Conservation (phyloP, 2,797 vertebrate genomes). For the Neosilurus mollespiculum region DNA sequence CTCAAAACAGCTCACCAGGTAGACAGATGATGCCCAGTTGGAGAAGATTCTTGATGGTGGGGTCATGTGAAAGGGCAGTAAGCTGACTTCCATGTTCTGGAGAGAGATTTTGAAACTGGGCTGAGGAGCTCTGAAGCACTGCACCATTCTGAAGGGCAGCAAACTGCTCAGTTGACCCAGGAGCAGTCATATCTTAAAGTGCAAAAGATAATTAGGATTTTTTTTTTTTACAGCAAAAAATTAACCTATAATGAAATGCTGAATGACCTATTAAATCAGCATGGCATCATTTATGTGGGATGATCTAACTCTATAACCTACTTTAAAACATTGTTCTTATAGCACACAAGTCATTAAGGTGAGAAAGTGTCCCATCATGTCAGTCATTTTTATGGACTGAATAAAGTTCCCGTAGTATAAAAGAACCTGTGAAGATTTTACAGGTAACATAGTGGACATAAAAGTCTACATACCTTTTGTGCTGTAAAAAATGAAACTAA, state of each 20-base stretch:
- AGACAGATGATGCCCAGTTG: constrained; percentile 80
- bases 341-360: neutral
- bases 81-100: constrained; percentile 38
- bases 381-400: neutral
- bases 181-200: constrained; percentile 46
- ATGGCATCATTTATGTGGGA: neutral
- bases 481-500: no score
- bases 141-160: constrained; percentile 50
- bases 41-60: constrained; percentile 69
- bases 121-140: constrained; percentile 47
- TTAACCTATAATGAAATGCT: neutral
- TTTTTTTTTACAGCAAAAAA: neutral
- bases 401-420: no score
- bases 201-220: neutral
- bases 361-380: neutral
- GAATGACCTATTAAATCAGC: neutral
- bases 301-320: neutral
- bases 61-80: constrained; percentile 55
- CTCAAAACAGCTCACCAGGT: constrained; percentile 75
- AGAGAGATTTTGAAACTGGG: constrained; percentile 40
- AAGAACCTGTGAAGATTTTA: no score
- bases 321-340: neutral
- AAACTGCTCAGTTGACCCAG: constrained; percentile 50
- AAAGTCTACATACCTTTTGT: neutral
- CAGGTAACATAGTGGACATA: neutral